phyloP scores from a whole-genome alignment of 2,797 vertebrate species.

The Hyperoplus immaculatus region DNA sequence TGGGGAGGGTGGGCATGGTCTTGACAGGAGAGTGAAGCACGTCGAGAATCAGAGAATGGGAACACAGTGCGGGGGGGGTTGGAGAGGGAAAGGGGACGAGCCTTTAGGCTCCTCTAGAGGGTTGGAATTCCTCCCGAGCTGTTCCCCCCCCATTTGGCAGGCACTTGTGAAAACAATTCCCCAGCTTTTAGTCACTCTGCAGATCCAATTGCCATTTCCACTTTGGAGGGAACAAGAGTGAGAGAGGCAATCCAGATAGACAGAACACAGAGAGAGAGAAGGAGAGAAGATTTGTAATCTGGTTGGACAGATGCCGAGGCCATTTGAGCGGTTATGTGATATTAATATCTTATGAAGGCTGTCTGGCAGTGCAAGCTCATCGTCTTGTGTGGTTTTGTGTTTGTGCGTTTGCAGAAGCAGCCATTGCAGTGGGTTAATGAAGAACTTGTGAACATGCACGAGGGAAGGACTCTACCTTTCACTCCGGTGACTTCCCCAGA shows the following conservation, averaged over 20 bases:
- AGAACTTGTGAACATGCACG: slow-evolving; percentile 79
- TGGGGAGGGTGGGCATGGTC: slow-evolving; percentile 28
- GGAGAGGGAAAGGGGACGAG: slow-evolving; percentile 71
- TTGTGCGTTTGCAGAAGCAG: slow-evolving; percentile 76
- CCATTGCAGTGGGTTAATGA: slow-evolving; percentile 72
- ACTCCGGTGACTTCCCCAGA: slow-evolving; percentile 77
- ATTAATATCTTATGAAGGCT: slow-evolving; percentile 83
- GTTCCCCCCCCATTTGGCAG: slow-evolving; percentile 79
- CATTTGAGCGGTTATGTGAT: slow-evolving; percentile 75
- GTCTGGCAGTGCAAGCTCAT: slow-evolving; percentile 74
- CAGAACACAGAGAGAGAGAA: slow-evolving; percentile 66
- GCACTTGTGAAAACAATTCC: slow-evolving; percentile 86
- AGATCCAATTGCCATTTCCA: slow-evolving; percentile 85
- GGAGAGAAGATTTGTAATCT: slow-evolving; percentile 77
- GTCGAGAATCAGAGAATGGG: slow-evolving; percentile 61
- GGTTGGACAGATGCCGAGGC: slow-evolving; percentile 79
- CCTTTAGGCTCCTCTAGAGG: slow-evolving; percentile 76
- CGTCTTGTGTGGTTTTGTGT: slow-evolving; percentile 77
- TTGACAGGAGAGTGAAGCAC: slow-evolving; percentile 72
- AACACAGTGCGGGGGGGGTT: slow-evolving; percentile 30
- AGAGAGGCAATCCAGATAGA: slow-evolving; percentile 76
- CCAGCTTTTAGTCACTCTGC: slow-evolving; percentile 84
- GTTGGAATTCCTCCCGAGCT: slow-evolving; percentile 80
- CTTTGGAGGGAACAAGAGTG: slow-evolving; percentile 75
- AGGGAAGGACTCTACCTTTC: slow-evolving; percentile 74